Conservation (phyloP, 2,888 invertebrate species). For the Eristalis pertinax region DNA sequence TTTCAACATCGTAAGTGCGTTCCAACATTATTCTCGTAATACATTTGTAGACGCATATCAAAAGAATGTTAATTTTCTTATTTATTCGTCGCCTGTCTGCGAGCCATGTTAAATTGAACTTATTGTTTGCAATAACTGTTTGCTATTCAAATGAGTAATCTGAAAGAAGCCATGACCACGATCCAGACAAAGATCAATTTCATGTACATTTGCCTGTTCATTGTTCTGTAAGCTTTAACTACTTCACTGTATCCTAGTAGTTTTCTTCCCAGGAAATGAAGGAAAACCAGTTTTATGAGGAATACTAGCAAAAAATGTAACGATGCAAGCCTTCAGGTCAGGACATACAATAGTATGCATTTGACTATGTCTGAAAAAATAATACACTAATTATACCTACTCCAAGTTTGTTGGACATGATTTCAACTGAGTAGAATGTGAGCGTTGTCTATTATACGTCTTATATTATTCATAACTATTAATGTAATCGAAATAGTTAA, state of each 20-base stretch:
- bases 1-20: slow-evolving; percentile 52
- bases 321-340: too few species aligned
- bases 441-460: too few species aligned
- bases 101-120: not conserved
- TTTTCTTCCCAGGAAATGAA: too few species aligned
- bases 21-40: slow-evolving; percentile 23
- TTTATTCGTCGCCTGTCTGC: not conserved
- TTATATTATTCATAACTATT: too few species aligned
- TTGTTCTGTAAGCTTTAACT: not conserved
- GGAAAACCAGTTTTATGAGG: too few species aligned
- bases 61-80: not conserved
- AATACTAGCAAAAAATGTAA: too few species aligned
- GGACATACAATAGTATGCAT: too few species aligned
- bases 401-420: too few species aligned
- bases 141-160: not conserved
- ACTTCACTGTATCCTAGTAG: not conserved
- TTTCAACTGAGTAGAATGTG: too few species aligned
- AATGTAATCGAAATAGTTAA: too few species aligned
- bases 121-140: not conserved
- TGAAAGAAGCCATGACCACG: not conserved
- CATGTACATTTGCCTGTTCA: not conserved
- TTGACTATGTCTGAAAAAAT: too few species aligned
- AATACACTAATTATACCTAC: too few species aligned
- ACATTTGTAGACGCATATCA: not conserved
- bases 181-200: not conserved